Base-by-base conservation (phyloP, 2,888 invertebrate species). In the Acheta domesticus region DNA sequence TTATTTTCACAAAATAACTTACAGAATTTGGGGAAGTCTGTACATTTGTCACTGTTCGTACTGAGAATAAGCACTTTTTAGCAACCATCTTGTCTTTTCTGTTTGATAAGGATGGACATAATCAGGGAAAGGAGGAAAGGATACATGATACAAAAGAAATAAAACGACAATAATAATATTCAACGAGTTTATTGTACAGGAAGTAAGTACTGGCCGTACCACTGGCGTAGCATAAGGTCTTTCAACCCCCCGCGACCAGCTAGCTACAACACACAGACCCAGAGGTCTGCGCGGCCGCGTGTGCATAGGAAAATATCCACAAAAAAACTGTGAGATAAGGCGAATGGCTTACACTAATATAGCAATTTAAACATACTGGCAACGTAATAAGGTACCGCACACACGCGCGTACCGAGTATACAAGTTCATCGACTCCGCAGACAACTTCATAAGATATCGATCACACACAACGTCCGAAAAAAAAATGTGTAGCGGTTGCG, bases 171-270 rank as follows among this genome's bases (percentile, higher is more conserved):
- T 5, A 36, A 62, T 62, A 62, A 62, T 62, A 62, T 62, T 36
- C 62, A 62, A 62, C 62, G 62, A 62, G 14, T 62, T 62, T 62
- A 62, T 62, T 62, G 62, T 62, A 62, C 62, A 62, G n/a, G n/a
- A n/a, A 62, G n/a, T 62, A 62, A 62, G 62, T 62, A 62, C 62
- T 62, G 62, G 62, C 62, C 62, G 62, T 62, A 62, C 62, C 62
- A n/a, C 62, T 62, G 62, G n/a, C 62, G n/a, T 19, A 62, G n/a
- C 62, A 62, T 36, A 62, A n/a, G 14, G n/a, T 62, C 62, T 19
- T 62, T 14, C 62, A 36, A 62, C 62, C n/a, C n/a, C 62, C n/a
- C 62, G n/a, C n/a, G 62, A 36, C n/a, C 62, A 62, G 62, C 1
- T 19, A 19, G 62, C 62, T 19, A 62, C 62, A 62, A 16, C 62